These are phyloP conservation scores for Patella caerulea DNA, from an alignment of 2,888 invertebrate genomes.

Conservation along the genomic window DNA sequence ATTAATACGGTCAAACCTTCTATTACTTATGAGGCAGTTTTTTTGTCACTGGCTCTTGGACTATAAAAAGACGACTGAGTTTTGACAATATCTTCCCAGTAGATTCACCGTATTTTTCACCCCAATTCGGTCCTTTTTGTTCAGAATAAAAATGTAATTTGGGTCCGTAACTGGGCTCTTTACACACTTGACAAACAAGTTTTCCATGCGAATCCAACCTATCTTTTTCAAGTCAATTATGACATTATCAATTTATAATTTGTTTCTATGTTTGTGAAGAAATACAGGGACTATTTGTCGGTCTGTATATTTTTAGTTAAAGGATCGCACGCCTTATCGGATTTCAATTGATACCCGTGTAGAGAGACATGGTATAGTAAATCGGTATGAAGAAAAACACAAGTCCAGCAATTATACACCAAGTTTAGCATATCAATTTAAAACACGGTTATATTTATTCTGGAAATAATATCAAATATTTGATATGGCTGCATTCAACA, in stretches of 20 bases:
- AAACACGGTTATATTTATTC: too few species aligned
- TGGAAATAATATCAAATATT: too few species aligned
- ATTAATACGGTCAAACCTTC: too few species aligned
- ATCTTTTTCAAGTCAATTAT: conserved; percentile 2
- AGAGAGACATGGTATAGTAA: not conserved
- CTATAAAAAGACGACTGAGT: not conserved
- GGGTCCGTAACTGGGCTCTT: not conserved
- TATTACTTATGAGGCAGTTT: too few species aligned
- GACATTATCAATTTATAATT: conserved; percentile 5
- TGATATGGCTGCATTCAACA: too few species aligned
- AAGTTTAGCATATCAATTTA: too few species aligned
- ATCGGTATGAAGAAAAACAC: not conserved
- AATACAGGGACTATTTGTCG: too few species aligned
- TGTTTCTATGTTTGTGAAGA: not conserved
- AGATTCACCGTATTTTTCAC: too few species aligned
- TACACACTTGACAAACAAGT: not conserved
- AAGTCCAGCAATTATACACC: too few species aligned
- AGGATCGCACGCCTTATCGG: not conserved
- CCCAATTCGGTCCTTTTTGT: not conserved
- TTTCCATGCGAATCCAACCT: not conserved
- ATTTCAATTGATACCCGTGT: not conserved
- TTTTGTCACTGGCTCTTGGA: too few species aligned
- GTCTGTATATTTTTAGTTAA: not conserved
- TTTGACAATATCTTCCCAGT: not conserved
- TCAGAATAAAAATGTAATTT: not conserved